Evolutionary conservation across 2,888 invertebrate species (phyloP).

Genomic region (Dugesia japonica): DNA sequence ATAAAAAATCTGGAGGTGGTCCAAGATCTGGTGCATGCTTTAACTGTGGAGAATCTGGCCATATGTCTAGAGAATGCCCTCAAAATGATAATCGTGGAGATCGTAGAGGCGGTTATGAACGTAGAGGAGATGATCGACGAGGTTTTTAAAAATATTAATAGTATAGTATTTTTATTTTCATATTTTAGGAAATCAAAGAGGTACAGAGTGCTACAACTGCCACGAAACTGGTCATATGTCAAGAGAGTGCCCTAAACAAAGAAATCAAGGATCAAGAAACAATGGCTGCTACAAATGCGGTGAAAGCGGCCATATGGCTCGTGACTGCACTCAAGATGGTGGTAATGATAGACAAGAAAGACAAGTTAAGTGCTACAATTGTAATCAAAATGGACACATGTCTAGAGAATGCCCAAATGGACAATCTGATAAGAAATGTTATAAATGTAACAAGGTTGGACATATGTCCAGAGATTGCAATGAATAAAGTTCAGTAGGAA

Average conservation of each 20-base stretch:
- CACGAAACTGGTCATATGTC: background rate
- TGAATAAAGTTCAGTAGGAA: constrained; percentile 33
- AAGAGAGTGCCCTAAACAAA: background rate
- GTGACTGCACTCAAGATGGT: background rate
- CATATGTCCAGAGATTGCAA: constrained; percentile 38
- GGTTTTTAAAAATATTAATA: background rate
- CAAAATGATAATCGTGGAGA: background rate
- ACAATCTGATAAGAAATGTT: background rate
- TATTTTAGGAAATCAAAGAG: background rate
- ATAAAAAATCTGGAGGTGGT: background rate
- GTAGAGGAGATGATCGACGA: background rate
- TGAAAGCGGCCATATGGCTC: background rate
- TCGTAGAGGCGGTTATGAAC: background rate
- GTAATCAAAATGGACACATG: constrained; percentile 61
- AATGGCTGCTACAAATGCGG: background rate
- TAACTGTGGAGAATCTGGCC: background rate
- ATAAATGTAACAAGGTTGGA: background rate
- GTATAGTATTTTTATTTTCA: too few relatives aligned
- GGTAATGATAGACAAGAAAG: background rate
- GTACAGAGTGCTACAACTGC: background rate
- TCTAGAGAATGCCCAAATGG: constrained; percentile 67
- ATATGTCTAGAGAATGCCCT: background rate
- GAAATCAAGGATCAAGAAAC: background rate
- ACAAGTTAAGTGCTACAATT: constrained; percentile 47
- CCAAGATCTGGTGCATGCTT: background rate